These are phyloP conservation scores for Clusia tigrina DNA, from an alignment of 2,888 invertebrate genomes.

Conservation along the genomic window DNA sequence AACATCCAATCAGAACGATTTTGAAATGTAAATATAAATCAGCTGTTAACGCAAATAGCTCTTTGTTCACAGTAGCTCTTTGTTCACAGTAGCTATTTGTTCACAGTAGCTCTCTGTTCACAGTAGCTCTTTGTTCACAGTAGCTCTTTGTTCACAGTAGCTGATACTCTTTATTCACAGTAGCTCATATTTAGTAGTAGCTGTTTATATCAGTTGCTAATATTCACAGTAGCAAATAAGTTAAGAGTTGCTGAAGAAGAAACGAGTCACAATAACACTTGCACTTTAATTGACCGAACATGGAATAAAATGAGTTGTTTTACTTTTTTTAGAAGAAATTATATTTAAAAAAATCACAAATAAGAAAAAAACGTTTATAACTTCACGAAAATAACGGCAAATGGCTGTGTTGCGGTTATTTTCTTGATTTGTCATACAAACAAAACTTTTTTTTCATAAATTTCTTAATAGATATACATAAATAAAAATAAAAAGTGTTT, in stretches of 20 bases:
- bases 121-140: no score
- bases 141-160: no score
- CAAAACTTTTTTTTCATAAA: background rate
- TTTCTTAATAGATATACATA: background rate
- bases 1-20: no score
- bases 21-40: no score
- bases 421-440: conserved; percentile 21
- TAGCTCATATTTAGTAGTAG: no score
- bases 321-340: conserved; percentile 1
- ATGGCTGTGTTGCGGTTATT: conserved; percentile 53
- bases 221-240: background rate
- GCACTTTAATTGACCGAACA: background rate
- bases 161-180: no score
- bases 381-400: conserved; percentile 42
- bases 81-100: no score
- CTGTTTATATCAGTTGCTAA: no score
- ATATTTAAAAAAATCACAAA: conserved; percentile 6
- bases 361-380: conserved; percentile 22
- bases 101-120: no score
- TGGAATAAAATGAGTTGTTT: background rate
- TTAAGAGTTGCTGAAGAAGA: background rate
- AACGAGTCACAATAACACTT: background rate
- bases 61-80: no score
- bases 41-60: no score
- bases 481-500: conserved; percentile 6